Evolutionary conservation across 2,888 invertebrate genomes (phyloP).

Genomic region (Artemia sinica): DNA sequence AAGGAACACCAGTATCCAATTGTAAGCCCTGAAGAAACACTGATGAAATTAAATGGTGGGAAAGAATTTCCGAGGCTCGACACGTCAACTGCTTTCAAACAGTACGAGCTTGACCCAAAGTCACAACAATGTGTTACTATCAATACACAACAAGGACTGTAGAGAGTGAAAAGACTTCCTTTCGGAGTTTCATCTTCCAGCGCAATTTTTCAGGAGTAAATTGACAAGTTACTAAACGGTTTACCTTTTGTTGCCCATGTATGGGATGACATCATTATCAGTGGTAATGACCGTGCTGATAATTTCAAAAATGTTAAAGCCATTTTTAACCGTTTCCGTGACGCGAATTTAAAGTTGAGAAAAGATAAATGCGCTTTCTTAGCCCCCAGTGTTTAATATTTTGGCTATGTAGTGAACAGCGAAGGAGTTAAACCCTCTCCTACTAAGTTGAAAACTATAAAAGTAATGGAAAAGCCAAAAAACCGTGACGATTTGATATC

Average conservation of each 20-base stretch:
- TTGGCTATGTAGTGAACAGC: constrained; percentile 8
- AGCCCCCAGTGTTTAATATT: neutral
- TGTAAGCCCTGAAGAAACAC: neutral
- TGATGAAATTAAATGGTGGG: neutral
- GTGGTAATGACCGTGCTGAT: neutral
- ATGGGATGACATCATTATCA: neutral
- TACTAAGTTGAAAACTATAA: neutral
- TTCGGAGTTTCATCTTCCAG: neutral
- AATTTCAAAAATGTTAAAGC: neutral
- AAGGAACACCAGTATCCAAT: neutral
- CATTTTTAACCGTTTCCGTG: neutral
- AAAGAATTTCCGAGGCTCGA: neutral
- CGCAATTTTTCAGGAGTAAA: neutral
- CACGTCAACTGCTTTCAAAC: neutral
- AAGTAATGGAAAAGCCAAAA: neutral
- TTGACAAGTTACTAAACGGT: neutral
- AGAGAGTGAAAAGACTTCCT: neutral
- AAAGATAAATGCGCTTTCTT: constrained; percentile 14
- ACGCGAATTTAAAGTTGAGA: constrained; percentile 1
- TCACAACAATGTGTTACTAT: neutral
- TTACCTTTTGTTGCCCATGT: neutral
- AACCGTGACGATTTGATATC: too few relatives aligned
- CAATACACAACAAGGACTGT: neutral
- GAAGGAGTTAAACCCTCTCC: constrained; percentile 13
- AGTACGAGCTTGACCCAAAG: neutral